Percentiles rank a stretch among this genome's conserved stretches.
phyloP scores from a whole-genome alignment of 2,888 invertebrate species.

The Brachyopa scutellaris region DNA sequence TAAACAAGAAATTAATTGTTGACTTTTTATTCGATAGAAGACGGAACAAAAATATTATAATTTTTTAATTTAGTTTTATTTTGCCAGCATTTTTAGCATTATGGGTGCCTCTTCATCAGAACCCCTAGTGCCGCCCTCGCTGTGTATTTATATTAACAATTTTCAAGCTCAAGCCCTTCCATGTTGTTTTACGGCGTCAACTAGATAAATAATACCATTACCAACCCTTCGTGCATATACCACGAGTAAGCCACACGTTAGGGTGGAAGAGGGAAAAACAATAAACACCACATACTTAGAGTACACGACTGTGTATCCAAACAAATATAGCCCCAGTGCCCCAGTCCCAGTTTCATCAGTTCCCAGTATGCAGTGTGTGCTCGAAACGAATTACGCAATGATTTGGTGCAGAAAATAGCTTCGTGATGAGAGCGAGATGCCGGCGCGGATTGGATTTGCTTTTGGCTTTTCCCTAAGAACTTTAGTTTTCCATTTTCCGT shows the following conservation, averaged over 20 bases:
- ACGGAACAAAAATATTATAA: neutral
- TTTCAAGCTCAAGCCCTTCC: neutral
- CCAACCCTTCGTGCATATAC: constrained; percentile 1
- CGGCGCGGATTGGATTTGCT: neutral
- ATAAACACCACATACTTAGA: constrained; percentile 7
- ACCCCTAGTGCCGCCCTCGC: no score
- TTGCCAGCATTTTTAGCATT: neutral
- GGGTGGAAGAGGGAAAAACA: neutral
- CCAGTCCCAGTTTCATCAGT: no score
- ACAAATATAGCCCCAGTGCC: no score
- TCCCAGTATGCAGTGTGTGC: neutral
- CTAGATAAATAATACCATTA: neutral
- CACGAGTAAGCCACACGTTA: neutral
- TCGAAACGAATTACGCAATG: constrained; percentile 38
- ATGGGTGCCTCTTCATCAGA: no score
- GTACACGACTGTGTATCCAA: neutral
- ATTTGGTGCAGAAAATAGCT: constrained; percentile 37
- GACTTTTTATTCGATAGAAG: neutral
- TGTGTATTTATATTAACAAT: neutral
- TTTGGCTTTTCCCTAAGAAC: neutral
- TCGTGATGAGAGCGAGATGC: constrained; percentile 20
- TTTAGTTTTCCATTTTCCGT: neutral
- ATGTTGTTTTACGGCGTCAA: neutral
- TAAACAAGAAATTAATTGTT: constrained; percentile 2
- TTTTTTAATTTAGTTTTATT: neutral